Conservation (phyloP, 2,797 vertebrate genomes). For the Myiotriccus ornatus region DNA sequence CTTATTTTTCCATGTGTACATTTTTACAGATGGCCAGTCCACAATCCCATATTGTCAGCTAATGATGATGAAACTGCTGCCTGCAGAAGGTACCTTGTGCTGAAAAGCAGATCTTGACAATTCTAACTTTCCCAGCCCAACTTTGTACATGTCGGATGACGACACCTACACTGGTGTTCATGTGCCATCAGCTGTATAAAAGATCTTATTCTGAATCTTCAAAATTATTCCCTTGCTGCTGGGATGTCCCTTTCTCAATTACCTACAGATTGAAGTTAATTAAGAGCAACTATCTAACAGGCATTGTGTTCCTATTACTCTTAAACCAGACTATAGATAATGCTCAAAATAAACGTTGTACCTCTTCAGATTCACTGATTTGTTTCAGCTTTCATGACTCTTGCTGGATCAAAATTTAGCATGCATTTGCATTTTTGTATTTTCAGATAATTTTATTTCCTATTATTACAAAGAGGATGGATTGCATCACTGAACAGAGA, state of each 20-base stretch:
- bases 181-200: neutral
- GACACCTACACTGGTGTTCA: neutral
- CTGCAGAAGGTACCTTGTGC: neutral
- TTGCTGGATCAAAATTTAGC: neutral
- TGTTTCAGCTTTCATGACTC: neutral
- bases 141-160: neutral
- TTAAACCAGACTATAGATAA: neutral
- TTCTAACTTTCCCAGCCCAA: neutral
- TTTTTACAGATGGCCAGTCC: neutral
- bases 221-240: neutral
- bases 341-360: neutral
- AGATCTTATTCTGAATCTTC: neutral
- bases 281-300: neutral
- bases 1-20: neutral
- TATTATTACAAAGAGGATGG: neutral
- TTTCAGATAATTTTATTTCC: neutral
- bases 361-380: neutral
- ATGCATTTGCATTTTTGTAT: neutral
- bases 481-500: neutral
- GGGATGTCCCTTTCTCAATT: neutral
- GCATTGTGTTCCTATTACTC: neutral
- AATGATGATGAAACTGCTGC: neutral
- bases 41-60: neutral
- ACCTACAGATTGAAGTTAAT: neutral
- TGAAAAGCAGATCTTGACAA: neutral